Evolutionary conservation across 2,888 invertebrate genomes (phyloP).

Genomic region (Gibbula magus): DNA sequence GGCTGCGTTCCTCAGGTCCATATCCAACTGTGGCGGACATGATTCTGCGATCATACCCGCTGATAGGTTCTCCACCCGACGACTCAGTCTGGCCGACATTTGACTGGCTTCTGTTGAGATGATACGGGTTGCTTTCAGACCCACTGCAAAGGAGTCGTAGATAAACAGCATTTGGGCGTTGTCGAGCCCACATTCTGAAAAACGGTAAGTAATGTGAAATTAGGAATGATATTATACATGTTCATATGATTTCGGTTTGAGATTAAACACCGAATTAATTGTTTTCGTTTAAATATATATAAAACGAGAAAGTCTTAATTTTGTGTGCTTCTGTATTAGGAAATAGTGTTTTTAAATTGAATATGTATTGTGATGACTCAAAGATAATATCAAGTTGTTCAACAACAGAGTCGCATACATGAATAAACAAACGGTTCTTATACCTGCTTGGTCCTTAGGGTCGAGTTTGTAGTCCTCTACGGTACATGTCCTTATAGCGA

Average conservation of each 20-base stretch:
- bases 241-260: too few species aligned
- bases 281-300: too few species aligned
- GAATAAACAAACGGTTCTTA: not conserved
- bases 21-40: slow-evolving; percentile 4
- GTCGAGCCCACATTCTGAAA: slow-evolving; percentile 44
- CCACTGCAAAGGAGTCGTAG: slow-evolving; percentile 49
- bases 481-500: slow-evolving; percentile 62
- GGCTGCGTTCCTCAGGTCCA: not conserved
- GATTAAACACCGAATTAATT: too few species aligned
- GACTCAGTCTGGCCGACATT: slow-evolving; percentile 1
- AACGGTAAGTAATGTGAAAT: not conserved
- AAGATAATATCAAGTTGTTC: too few species aligned
- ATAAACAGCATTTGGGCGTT: slow-evolving; percentile 51
- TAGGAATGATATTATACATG: too few species aligned
- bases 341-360: too few species aligned
- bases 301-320: too few species aligned
- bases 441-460: not conserved
- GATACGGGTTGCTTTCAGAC: slow-evolving; percentile 20
- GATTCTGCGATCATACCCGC: not conserved
- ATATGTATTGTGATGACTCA: too few species aligned
- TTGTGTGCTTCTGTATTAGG: too few species aligned
- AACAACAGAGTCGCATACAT: not conserved
- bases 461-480: slow-evolving; percentile 26
- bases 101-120: not conserved
- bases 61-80: not conserved